These are phyloP conservation scores for Trichopoda pennipes DNA, from an alignment of 2,888 invertebrate genomes.

Conservation along the genomic window DNA sequence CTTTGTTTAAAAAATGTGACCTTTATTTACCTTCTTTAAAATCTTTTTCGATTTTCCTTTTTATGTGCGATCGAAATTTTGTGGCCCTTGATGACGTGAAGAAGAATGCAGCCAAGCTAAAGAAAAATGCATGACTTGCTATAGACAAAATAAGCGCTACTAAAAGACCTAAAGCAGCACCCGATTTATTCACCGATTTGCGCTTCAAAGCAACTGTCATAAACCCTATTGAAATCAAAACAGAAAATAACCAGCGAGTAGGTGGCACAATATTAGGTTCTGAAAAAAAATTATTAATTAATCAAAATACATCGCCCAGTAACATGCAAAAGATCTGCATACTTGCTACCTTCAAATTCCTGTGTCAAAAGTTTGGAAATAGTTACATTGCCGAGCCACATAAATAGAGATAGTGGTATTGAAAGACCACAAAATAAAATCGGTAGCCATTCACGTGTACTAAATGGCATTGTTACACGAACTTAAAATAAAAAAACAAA, in stretches of 20 bases:
- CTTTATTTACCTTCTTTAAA: slow-evolving; percentile 87
- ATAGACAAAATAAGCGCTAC: slow-evolving; percentile 90
- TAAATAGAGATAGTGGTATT: slow-evolving; percentile 88
- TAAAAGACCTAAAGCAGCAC: slow-evolving; percentile 86
- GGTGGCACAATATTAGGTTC: slow-evolving; percentile 77
- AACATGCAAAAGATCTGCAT: background rate
- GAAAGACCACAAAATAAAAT: slow-evolving; percentile 86
- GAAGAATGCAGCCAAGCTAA: slow-evolving; percentile 89
- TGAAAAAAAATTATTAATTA: slow-evolving; percentile 62
- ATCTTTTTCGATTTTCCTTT: slow-evolving; percentile 87
- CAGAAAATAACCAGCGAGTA: slow-evolving; percentile 80
- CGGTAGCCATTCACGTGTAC: slow-evolving; percentile 80
- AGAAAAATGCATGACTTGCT: slow-evolving; percentile 89
- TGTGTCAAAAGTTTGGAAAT: slow-evolving; percentile 84
- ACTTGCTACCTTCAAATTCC: slow-evolving; percentile 82
- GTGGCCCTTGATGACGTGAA: slow-evolving; percentile 90
- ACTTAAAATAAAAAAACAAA: background rate
- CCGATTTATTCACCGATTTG: slow-evolving; percentile 86
- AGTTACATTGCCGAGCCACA: slow-evolving; percentile 88
- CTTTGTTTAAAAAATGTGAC: background rate
- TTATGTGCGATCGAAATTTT: slow-evolving; percentile 86
- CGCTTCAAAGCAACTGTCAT: slow-evolving; percentile 86
- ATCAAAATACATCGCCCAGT: slow-evolving; percentile 1
- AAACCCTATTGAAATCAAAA: slow-evolving; percentile 83
- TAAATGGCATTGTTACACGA: slow-evolving; percentile 48